Evolutionary conservation across 2,797 vertebrate genomes (phyloP).

Genomic region (Galagoides demidoff): DNA sequence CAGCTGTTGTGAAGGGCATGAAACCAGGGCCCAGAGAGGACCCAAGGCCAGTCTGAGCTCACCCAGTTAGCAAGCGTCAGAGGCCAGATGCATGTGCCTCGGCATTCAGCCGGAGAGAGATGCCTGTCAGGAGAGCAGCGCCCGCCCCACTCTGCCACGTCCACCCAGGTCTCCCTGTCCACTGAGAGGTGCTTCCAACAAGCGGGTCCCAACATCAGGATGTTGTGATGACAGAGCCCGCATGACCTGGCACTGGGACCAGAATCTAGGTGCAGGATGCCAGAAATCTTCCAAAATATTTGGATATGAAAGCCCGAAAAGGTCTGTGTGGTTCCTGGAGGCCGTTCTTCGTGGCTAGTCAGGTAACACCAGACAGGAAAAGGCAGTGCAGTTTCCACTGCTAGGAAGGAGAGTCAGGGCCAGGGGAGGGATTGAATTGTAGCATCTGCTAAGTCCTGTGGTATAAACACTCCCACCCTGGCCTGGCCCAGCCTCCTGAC

Average conservation of each 20-base stretch:
- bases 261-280: background rate
- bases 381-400: background rate
- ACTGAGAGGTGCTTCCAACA: rapidly evolving
- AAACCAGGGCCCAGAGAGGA: background rate
- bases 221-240: background rate
- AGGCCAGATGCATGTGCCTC: no score
- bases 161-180: background rate
- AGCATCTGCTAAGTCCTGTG: background rate
- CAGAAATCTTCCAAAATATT: background rate
- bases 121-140: background rate
- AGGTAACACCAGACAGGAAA: no score
- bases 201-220: background rate
- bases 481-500: background rate
- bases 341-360: background rate
- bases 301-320: background rate
- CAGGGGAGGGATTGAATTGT: background rate
- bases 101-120: background rate
- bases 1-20: no score
- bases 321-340: background rate
- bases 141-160: rapidly evolving
- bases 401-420: background rate
- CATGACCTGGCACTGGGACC: background rate
- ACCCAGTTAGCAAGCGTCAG: background rate
- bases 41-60: background rate
- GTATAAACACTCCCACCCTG: background rate